A percentile compares a stretch with the other conserved stretches of the same genome.
Conservation (phyloP, 1,140 invertebrate genomes). For the Drosophila sechellia region DNA sequence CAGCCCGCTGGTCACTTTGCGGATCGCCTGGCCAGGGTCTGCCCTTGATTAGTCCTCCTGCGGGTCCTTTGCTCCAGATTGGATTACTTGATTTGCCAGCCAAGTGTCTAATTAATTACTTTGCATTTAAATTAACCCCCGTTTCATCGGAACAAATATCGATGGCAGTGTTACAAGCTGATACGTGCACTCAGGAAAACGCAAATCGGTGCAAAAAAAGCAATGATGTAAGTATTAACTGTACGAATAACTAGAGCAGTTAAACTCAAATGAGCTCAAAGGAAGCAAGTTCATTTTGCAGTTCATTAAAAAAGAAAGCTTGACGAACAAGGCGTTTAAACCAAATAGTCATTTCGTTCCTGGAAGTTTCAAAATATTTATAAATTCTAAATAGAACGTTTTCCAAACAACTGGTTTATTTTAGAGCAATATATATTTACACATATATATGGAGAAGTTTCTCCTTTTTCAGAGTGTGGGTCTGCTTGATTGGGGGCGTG, state of each 20-base stretch:
- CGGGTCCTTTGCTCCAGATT: conserved; percentile 26
- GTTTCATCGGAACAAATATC: conserved; percentile 49
- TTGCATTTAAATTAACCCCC: conserved; percentile 80
- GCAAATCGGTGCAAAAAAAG: neutral
- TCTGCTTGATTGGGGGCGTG: conserved; percentile 65
- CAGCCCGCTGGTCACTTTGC: conserved; percentile 35
- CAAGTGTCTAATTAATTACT: conserved; percentile 79
- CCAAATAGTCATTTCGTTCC: neutral
- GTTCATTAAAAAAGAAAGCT: neutral
- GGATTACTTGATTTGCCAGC: conserved; percentile 47
- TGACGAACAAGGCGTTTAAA: too few relatives aligned
- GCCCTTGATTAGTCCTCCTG: conserved; percentile 21
- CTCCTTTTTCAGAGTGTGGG: conserved; percentile 19
- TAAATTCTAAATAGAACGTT: too few relatives aligned
- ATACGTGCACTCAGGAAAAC: neutral
- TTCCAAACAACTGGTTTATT: too few relatives aligned
- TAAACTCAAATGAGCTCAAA: neutral
- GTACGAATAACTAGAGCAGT: too few relatives aligned
- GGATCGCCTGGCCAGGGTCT: neutral
- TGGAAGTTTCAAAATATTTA: neutral
- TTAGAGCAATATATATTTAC: too few relatives aligned
- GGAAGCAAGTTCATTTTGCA: too few relatives aligned
- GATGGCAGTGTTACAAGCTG: conserved; percentile 20
- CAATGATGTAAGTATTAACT: too few relatives aligned
- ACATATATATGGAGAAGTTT: neutral